These are phyloP conservation scores for Tachyglossus aculeatus DNA, from an alignment of 2,797 vertebrate species.

Conservation along the genomic window DNA sequence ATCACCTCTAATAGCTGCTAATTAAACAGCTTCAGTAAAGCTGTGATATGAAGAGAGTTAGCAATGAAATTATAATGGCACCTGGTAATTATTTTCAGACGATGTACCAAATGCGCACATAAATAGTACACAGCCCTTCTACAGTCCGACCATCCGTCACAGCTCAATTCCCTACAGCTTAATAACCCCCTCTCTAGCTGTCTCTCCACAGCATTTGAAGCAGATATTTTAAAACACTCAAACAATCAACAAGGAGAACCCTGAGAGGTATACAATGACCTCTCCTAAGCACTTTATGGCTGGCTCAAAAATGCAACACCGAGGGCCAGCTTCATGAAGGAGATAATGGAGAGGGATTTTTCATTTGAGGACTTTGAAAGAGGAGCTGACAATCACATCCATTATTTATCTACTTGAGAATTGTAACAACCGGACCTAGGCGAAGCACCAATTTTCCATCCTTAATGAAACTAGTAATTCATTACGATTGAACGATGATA, in stretches of 20 bases:
- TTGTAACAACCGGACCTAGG: conserved; percentile 39
- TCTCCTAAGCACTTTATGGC: not conserved
- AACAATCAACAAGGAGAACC: not conserved
- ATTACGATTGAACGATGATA: conserved; percentile 47
- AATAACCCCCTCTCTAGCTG: too few species aligned
- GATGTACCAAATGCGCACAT: conserved; percentile 41
- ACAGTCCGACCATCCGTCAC: accelerated
- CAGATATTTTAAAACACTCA: not conserved
- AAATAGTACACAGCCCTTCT: conserved; percentile 22
- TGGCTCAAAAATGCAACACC: not conserved
- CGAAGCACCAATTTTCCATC: conserved; percentile 9
- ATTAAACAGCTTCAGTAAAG: conserved; percentile 66
- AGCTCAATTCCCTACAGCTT: not conserved
- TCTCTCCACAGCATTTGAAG: not conserved
- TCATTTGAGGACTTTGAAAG: not conserved
- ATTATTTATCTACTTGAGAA: conserved; percentile 40
- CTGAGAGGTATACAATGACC: not conserved
- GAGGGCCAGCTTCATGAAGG: not conserved
- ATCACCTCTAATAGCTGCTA: conserved; percentile 71
- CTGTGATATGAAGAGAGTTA: conserved; percentile 54
- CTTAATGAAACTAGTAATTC: conserved; percentile 43
- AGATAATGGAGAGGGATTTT: not conserved
- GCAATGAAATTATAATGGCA: conserved; percentile 47
- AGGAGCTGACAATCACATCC: not conserved
- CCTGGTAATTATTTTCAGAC: conserved; percentile 59